Conservation (phyloP, 2,797 vertebrate genomes). For the Pseudotriccus pelzelni region DNA sequence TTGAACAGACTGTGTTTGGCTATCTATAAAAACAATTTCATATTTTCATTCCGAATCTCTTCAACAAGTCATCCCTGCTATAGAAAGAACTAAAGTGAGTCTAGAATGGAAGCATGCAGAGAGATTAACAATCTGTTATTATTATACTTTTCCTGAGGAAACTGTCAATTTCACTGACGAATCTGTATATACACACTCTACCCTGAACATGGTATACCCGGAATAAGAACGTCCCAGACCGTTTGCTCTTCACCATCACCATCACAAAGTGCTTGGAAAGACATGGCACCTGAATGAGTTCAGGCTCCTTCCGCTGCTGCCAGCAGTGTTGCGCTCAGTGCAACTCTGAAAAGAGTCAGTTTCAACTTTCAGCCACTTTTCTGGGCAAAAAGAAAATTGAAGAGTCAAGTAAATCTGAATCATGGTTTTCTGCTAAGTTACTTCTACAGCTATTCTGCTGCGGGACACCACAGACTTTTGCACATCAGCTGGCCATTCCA, state of each 20-base stretch:
- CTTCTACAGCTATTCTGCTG: background rate
- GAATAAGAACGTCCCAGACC: background rate
- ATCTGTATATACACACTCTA: background rate
- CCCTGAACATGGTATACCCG: background rate
- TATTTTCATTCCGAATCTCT: background rate
- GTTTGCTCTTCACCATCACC: background rate
- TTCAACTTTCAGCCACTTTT: background rate
- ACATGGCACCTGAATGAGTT: background rate
- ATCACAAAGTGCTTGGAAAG: background rate
- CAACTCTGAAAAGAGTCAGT: background rate
- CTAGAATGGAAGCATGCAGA: slow-evolving; percentile 18
- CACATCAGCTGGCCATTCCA: background rate
- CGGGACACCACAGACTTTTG: slow-evolving; percentile 17
- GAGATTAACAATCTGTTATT: slow-evolving; percentile 9
- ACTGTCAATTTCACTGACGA: background rate
- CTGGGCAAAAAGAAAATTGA: background rate
- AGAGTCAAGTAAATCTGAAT: slow-evolving; percentile 16
- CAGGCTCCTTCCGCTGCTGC: background rate
- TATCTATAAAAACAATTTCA: background rate
- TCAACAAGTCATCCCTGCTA: background rate
- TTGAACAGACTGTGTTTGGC: background rate
- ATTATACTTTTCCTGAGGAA: background rate
- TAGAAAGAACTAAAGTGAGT: background rate
- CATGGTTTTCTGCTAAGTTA: background rate
- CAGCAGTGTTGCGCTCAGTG: background rate